Evolutionary conservation across 2,797 vertebrate genomes (phyloP).

Genomic region (Gobionotothen gibberifrons): DNA sequence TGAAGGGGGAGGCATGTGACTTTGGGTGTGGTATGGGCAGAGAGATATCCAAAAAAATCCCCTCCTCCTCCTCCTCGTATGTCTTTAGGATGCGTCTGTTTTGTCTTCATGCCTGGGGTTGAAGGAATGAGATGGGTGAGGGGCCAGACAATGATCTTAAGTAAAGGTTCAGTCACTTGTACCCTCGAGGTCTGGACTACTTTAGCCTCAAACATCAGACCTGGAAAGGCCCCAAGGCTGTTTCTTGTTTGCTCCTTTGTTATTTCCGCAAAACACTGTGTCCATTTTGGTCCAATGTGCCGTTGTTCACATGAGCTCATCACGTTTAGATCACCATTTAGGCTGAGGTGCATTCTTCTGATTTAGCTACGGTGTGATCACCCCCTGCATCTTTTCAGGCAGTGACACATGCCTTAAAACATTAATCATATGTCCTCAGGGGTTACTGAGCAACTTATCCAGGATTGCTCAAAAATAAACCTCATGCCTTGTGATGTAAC

Average conservation of each 20-base stretch:
- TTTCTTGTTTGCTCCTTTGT: background rate
- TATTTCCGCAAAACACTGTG: background rate
- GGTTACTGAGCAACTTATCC: background rate
- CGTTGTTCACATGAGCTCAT: slow-evolving; percentile 11
- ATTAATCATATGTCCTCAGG: background rate
- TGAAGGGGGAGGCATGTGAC: slow-evolving; percentile 13
- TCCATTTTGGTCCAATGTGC: slow-evolving; percentile 14
- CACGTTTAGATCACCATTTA: slow-evolving; percentile 3
- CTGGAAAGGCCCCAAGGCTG: background rate
- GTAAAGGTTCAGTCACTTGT: slow-evolving; percentile 17
- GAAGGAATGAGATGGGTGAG: background rate
- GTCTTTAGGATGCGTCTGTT: slow-evolving; percentile 20
- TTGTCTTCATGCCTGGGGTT: background rate
- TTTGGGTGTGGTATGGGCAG: background rate
- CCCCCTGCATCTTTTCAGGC: background rate
- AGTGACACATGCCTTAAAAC: background rate
- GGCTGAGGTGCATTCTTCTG: background rate
- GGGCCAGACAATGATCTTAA: slow-evolving; percentile 4
- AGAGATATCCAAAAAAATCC: background rate
- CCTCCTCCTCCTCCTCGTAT: background rate
- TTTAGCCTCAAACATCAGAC: background rate
- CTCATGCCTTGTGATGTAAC: background rate
- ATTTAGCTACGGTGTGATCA: slow-evolving; percentile 1
- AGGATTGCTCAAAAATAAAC: background rate
- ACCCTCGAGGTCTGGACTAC: background rate